Percentiles rank a stretch among this genome's conserved stretches.
phyloP scores from a whole-genome alignment of 1,140 invertebrate genomes.

The Stenopsyche tienmushanensis region DNA sequence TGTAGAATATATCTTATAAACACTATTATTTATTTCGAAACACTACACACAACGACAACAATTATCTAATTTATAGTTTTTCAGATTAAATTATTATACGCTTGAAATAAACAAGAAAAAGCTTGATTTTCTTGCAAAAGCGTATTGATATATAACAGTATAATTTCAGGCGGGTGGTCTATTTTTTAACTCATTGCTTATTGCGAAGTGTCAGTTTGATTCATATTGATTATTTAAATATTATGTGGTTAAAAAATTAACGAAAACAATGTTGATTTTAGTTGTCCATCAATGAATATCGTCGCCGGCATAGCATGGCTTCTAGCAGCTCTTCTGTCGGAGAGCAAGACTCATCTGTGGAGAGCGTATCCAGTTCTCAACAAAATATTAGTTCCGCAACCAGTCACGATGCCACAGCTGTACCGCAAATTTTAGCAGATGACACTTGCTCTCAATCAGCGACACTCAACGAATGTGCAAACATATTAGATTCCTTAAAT shows the following conservation, averaged over 20 bases:
- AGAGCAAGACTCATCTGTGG: slow-evolving; percentile 7
- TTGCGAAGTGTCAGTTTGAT: background rate
- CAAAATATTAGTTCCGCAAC: background rate
- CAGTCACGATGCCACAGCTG: background rate
- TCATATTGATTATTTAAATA: too few species aligned
- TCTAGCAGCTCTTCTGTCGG: slow-evolving; percentile 15
- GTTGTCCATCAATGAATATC: slow-evolving; percentile 56
- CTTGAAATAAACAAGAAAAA: too few species aligned
- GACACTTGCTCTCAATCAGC: background rate
- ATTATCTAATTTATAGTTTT: too few species aligned
- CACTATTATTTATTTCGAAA: too few species aligned
- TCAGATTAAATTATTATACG: too few species aligned
- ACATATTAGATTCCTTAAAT: background rate
- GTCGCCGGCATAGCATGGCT: slow-evolving; percentile 46
- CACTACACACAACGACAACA: too few species aligned
- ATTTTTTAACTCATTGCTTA: background rate
- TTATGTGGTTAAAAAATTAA: too few species aligned
- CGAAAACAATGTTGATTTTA: too few species aligned
- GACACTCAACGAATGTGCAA: background rate
- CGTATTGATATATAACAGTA: too few species aligned
- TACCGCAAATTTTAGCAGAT: slow-evolving; percentile 7
- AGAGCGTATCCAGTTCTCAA: slow-evolving; percentile 1
- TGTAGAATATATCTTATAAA: too few species aligned
- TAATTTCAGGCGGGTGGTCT: too few species aligned
- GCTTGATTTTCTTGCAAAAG: too few species aligned